phyloP scores from a whole-genome alignment of 1,140 invertebrate genomes.

The Tetragonula clypearis region DNA sequence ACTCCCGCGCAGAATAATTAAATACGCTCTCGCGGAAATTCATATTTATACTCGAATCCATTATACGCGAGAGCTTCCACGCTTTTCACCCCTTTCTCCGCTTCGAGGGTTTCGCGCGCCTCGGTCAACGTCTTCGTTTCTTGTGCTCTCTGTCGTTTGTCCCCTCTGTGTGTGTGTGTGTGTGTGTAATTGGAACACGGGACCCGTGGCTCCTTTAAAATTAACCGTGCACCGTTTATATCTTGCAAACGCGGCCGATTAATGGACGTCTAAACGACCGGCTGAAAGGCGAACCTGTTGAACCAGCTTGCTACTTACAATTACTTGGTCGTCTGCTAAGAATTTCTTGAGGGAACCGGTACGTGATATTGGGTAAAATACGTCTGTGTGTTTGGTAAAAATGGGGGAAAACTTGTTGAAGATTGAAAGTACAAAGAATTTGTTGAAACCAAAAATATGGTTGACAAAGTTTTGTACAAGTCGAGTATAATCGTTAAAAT shows the following conservation, averaged over 20 bases:
- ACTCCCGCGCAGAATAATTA: slow-evolving; percentile 65
- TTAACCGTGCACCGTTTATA: slow-evolving; percentile 52
- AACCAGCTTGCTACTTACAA: not conserved
- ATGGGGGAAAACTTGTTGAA: not conserved
- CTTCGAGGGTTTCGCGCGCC: not conserved
- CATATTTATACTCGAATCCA: slow-evolving; percentile 71
- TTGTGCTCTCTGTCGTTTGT: not conserved
- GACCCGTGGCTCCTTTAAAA: slow-evolving; percentile 46
- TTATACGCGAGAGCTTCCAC: slow-evolving; percentile 47
- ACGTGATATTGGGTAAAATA: no score
- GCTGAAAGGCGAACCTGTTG: slow-evolving; percentile 29
- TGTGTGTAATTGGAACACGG: slow-evolving; percentile 4
- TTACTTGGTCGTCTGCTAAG: no score
- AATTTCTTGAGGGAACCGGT: no score
- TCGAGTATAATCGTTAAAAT: not conserved
- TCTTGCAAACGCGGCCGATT: slow-evolving; percentile 19
- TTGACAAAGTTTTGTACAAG: not conserved
- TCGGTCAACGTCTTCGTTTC: slow-evolving; percentile 17
- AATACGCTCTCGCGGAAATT: slow-evolving; percentile 68
- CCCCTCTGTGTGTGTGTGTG: no score
- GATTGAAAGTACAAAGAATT: not conserved
- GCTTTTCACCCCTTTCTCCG: not conserved
- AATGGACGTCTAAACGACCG: slow-evolving; percentile 16
- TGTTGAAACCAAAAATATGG: not conserved
- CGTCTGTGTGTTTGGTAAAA: not conserved